Evolutionary conservation across 37 sponge, comb jelly and placozoan species (phyloP), one percentile per base, ranked within the genome.

Genomic region (Bolinopsis microptera): DNA sequence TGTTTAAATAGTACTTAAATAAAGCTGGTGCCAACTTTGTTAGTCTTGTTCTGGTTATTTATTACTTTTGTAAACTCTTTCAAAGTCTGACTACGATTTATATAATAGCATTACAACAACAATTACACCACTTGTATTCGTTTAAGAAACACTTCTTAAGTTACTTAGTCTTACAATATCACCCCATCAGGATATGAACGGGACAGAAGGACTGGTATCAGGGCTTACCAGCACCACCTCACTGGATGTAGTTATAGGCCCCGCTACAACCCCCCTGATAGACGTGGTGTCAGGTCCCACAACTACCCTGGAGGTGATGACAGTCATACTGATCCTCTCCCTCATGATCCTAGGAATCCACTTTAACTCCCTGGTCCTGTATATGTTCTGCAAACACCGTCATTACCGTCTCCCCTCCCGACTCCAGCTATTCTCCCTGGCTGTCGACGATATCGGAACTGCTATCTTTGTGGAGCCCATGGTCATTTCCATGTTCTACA

Each of bases 361-460:
- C 31, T 41, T 86, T 48, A 86, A 86, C 90, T n/a, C 35, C 61
- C 90, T 86, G 27, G 61, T 86, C 26, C 90, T 86, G 30, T 86
- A 86, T 48, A 28, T 86, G 61, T 86, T 86, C 90, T 22, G 41
- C 31, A 86, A 40, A 34, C 41, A 34, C n/a, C 41, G 61, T 26
- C 90, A 86, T 48, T 86, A 86, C 31, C 40, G 90, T 8, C 90
- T 86, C 13, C 90, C 90, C n/a, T 24, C n/a, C 61, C 90, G 90
- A 1, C 90, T 86, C 61, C 90, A 86, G 24, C 90, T 86, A 0
- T 39, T 86, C 61, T 41, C 33, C 37, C 80, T 77, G 36, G 80
- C 80, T 1, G 80, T 77, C 35, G 80, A 77, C 80, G 80, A 77
- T 18, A 39, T 86, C 30, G 90, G 90, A 16, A 86, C 90, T 5